A percentile compares a stretch with the other conserved stretches of the same genome.
phyloP scores from a whole-genome alignment of 1,140 invertebrate species.

The Calliphora vicina region DNA sequence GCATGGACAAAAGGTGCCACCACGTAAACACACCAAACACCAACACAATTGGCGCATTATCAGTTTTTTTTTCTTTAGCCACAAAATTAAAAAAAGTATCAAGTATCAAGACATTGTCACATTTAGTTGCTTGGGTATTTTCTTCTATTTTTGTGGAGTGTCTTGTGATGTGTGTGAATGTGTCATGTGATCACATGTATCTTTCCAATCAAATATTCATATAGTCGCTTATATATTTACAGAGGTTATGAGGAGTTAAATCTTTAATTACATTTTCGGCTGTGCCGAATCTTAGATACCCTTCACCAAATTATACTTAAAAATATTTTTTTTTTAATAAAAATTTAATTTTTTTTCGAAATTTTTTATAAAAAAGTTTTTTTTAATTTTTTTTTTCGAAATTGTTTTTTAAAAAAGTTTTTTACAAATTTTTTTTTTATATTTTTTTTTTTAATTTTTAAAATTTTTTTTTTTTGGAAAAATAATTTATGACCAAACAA shows the following conservation, averaged over 20 bases:
- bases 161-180: not conserved
- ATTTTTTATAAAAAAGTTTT: no score
- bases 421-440: no score
- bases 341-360: no score
- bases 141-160: not conserved
- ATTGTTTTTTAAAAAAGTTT: no score
- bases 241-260: not conserved
- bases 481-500: no score
- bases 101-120: conserved; percentile 3
- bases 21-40: not conserved
- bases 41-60: conserved; percentile 8
- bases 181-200: not conserved
- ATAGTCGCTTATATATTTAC: not conserved
- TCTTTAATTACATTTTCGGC: no score
- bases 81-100: not conserved
- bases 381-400: no score
- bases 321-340: no score
- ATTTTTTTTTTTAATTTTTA: no score
- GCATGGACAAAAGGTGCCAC: not conserved
- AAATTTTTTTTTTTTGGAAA: no score
- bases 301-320: no score
- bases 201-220: not conserved
- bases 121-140: not conserved
- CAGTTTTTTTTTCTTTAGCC: not conserved
- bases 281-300: no score